These are phyloP conservation scores for Tenthredo distinguenda DNA, from an alignment of 2,888 invertebrate genomes.

Conservation along the genomic window DNA sequence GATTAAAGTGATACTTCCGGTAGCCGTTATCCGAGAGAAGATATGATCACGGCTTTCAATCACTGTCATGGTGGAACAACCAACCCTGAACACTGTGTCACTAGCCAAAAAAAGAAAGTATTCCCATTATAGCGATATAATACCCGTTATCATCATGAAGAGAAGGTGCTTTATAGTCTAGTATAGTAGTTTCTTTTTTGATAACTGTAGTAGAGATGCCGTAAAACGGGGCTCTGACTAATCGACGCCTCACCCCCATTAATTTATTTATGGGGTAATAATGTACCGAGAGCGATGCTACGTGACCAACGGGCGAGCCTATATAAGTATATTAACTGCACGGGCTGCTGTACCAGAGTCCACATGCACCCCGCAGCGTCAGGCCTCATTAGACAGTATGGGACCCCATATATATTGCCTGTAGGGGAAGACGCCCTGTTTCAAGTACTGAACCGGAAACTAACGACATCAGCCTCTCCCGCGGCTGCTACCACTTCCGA, in stretches of 20 bases:
- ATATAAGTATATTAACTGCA: constrained; percentile 52
- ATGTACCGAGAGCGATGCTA: constrained; percentile 58
- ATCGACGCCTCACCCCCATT: constrained; percentile 64
- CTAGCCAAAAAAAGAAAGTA: constrained; percentile 30
- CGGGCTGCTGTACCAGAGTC: constrained; percentile 14
- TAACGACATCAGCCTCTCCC: constrained; percentile 64
- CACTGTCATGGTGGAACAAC: constrained; percentile 66
- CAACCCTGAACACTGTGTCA: constrained; percentile 59
- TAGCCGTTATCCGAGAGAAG: constrained; percentile 70
- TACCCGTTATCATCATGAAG: constrained; percentile 36
- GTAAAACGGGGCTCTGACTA: constrained; percentile 56
- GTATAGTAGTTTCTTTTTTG: background rate
- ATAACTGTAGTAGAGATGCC: background rate
- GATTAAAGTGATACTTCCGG: constrained; percentile 76
- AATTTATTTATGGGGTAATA: constrained; percentile 64
- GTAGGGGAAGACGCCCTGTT: constrained; percentile 55
- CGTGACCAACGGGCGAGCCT: constrained; percentile 38
- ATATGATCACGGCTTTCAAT: constrained; percentile 73
- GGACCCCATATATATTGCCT: constrained; percentile 61
- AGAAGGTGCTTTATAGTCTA: background rate
- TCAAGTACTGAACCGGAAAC: constrained; percentile 65
- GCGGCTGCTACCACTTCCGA: constrained; percentile 47
- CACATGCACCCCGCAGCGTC: constrained; percentile 61
- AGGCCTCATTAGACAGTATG: constrained; percentile 72
- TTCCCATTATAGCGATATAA: constrained; percentile 44